These are phyloP conservation scores for Pelecanoides urinatrix DNA, from an alignment of 2,113 vertebrate genomes.

Conservation along the genomic window DNA sequence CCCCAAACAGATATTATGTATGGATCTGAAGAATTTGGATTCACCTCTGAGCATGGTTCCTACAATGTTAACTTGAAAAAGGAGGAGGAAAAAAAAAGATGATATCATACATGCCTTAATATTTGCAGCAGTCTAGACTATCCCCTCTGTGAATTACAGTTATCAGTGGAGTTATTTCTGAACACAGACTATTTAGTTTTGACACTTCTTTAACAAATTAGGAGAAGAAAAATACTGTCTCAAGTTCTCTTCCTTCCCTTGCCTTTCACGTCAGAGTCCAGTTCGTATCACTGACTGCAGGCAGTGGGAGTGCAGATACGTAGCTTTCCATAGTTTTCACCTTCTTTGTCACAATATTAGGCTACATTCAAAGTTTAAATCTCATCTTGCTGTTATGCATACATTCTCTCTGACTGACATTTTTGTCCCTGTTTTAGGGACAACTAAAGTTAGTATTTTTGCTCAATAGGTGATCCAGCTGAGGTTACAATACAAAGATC, in stretches of 20 bases:
- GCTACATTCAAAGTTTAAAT: neutral
- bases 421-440: neutral
- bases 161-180: conserved; percentile 59
- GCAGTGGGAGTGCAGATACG: neutral
- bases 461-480: neutral
- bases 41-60: neutral
- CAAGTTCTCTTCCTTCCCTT: conserved; percentile 21
- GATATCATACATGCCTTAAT: conserved; percentile 61
- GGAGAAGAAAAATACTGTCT: conserved; percentile 49
- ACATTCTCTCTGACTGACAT: neutral
- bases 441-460: neutral
- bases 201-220: conserved; percentile 52
- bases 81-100: neutral
- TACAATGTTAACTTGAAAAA: conserved; percentile 29
- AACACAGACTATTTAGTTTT: conserved; percentile 38
- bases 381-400: neutral
- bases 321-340: neutral
- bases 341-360: neutral
- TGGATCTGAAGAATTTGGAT: neutral
- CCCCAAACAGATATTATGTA: neutral
- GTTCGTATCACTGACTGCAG: neutral
- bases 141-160: conserved; percentile 54
- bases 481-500: neutral
- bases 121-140: conserved; percentile 63
- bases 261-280: neutral